These are phyloP conservation scores for Fragum whitleyi DNA, from an alignment of 2,888 invertebrate species.

Conservation along the genomic window DNA sequence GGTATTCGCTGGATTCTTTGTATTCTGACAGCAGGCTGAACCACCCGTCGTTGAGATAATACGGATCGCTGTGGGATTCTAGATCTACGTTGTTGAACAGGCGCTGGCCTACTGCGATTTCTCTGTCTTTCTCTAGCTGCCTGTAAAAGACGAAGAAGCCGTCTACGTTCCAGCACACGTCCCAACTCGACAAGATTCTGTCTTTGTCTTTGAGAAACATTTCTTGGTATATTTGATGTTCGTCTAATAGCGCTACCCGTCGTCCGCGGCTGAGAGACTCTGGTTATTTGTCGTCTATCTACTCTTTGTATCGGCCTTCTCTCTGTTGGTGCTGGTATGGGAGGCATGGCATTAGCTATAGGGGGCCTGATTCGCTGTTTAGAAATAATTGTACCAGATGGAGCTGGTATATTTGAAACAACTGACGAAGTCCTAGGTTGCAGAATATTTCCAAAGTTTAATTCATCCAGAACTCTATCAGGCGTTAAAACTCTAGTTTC, in stretches of 20 bases:
- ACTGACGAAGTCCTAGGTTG: not conserved
- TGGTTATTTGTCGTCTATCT: not conserved
- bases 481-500: slow-evolving; percentile 12
- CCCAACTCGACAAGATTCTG: not conserved
- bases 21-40: not conserved
- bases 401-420: not conserved
- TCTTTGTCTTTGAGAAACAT: not conserved
- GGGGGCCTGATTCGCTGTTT: not conserved
- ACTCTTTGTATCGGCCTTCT: not conserved
- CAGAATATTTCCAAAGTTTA: slow-evolving; percentile 20
- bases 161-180: not conserved
- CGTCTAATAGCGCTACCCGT: not conserved
- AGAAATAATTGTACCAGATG: not conserved
- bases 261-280: not conserved
- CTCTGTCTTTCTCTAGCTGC: not conserved
- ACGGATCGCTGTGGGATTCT: not conserved
- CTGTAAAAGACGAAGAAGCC: not conserved
- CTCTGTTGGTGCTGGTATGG: not conserved
- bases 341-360: not conserved
- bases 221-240: not conserved
- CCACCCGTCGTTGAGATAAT: slow-evolving; percentile 1
- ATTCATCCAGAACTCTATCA: slow-evolving; percentile 14
- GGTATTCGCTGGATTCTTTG: slow-evolving; percentile 11
- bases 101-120: not conserved
- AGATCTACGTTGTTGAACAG: not conserved